These are phyloP conservation scores for Euspilapteryx auroguttella DNA, from an alignment of 2,888 invertebrate species.

Conservation along the genomic window DNA sequence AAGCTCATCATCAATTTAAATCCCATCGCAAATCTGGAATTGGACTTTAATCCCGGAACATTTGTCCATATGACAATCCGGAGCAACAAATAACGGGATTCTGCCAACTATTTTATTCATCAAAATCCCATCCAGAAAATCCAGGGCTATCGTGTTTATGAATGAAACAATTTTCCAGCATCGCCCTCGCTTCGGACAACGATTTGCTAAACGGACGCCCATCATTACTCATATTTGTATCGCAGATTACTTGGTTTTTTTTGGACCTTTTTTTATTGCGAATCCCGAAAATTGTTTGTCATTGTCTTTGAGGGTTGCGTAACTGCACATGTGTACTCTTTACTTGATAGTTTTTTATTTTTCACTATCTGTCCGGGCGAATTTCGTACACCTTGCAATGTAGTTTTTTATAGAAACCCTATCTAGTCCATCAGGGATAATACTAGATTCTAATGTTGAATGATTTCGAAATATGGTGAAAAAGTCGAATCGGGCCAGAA, in stretches of 20 bases:
- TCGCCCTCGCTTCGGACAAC: conserved; percentile 41
- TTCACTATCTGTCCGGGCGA: no score
- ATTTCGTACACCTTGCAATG: no score
- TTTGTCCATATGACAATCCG: conserved; percentile 22
- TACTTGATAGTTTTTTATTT: no score
- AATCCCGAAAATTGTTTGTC: neutral
- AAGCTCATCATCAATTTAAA: no score
- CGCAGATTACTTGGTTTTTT: conserved; percentile 50
- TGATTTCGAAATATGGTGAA: no score
- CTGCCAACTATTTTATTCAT: conserved; percentile 32
- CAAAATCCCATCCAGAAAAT: conserved; percentile 37
- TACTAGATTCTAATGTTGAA: no score
- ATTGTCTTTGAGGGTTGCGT: no score
- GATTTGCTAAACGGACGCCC: conserved; percentile 40
- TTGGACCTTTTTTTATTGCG: conserved; percentile 8
- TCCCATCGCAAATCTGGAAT: no score
- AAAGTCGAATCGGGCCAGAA: no score
- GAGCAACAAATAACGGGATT: conserved; percentile 1
- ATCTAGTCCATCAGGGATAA: no score
- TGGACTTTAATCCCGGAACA: conserved; percentile 13
- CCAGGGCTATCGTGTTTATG: conserved; percentile 40
- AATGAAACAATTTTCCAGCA: conserved; percentile 57
- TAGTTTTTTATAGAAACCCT: no score
- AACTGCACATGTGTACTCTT: no score
- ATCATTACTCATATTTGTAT: conserved; percentile 52